Evolutionary conservation across 1,140 invertebrate genomes (phyloP), one percentile per base, ranked within the genome.

Genomic region (Drosophila ercepeae): DNA sequence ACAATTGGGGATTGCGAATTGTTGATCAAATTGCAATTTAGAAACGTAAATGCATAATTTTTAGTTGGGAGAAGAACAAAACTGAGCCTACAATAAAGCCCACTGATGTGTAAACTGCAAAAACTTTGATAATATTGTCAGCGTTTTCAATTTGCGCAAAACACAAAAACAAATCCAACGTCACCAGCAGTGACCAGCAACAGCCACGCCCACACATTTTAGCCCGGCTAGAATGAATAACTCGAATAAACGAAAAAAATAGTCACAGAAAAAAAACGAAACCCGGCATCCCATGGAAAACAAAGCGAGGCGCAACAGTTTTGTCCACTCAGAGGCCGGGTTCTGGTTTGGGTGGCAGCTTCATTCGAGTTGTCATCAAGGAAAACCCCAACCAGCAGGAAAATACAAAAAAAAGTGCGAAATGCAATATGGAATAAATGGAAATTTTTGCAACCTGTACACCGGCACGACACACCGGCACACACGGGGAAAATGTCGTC

Each of bases 101-200:
- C 86, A 90, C 59, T 90, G 86, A 89, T 89, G 86, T 89, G 86
- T 90, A 78, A 89, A 89, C 88, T 82, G 84, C n/a, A 89, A 90
- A 89, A 73, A 89, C 79, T 65, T 68, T 52, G 86, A 89, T 89
- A 89, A 90, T 73, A 88, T 89, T 89, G 82, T 90, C 73, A 86
- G 67, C 76, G 63, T 84, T 90, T 88, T 76, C 72, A 86, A 86
- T 86, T 86, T 86, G 81, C 82, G 76, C 63, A 71, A 29, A 78
- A 75, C 73, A 84, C 61, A 63, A 65, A 65, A 44, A 39, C 61
- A 65, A 65, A 64, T 64, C 60, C 61, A 53, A 88, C 55, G 76
- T 86, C 82, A 88, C 16, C 58, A 14, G 13, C 36, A 39, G 41
- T 86, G 76, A 88, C 16, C 58, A 14, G 13, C 36, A 39, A 36